Evolutionary conservation across 2,797 vertebrate genomes (phyloP), one percentile per base, ranked within the genome.

Genomic region (Labeo calbasu): DNA sequence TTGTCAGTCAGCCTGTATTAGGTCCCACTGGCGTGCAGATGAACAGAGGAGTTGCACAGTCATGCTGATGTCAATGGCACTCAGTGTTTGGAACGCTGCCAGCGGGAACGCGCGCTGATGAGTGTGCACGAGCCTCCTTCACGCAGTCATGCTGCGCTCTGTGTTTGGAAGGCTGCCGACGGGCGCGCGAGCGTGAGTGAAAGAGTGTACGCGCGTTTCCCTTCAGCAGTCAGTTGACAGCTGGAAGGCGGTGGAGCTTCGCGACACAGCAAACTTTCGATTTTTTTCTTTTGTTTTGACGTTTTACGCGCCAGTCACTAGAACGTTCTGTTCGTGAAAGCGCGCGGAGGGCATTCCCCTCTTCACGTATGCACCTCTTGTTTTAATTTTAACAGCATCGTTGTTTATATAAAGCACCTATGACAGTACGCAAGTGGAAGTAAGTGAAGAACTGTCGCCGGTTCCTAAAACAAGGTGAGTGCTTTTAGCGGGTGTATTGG

Each of bases 31-130:
- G 25, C 12, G 25, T 82, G 75, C 57, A 17, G 17, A 14, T 75
- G 1, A 65, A 48, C 28, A 32, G 75, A 77, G 53, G 79, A 92
- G 87, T 91, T 94, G 94, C 94, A 88, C 65, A 92, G 94, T 95
- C 94, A 95, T 90, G 93, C 88, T 84, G 92, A 88, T 91, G 92
- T 90, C 86, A 84, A 84, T 86, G 87, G 83, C 84, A 88, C 87
- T 76, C 81, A 50, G 53, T 23, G 11, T 36, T 57, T 84, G 90
- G 87, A 89, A 46, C 21, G 12, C 4, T 9, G 85, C 78, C 83
- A 79, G 51, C 71, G 65, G 40, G 82, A 15, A 25, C 51, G 82
- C 15, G 84, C 59, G 23, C 53, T 13, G 13, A 12, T 5, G 23
- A 51, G 23, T 23, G 43, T 46, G 55, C 48, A 73, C 77, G 61